Percentiles rank a stretch among this genome's conserved stretches.
Conservation (phyloP, 2,797 vertebrate genomes). For the Microctenopoma steveboyesi region DNA sequence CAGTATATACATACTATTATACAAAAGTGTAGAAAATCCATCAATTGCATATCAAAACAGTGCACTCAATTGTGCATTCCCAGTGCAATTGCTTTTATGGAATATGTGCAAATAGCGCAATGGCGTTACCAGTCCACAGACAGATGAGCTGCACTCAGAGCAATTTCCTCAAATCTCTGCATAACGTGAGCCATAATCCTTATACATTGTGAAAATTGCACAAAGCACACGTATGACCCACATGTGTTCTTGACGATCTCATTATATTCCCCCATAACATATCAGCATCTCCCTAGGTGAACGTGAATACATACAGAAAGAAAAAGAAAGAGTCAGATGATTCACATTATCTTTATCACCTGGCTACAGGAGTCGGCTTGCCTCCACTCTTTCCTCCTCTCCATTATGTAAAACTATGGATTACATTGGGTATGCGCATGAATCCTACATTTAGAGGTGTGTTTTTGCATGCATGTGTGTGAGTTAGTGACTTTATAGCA, state of each 20-base stretch:
- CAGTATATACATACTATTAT: slow-evolving; percentile 62
- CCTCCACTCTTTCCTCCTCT: slow-evolving; percentile 62
- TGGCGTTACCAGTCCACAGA: slow-evolving; percentile 41
- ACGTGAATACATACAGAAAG: slow-evolving; percentile 69
- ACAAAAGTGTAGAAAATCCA: slow-evolving; percentile 57
- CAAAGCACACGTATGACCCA: slow-evolving; percentile 75
- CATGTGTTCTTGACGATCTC: slow-evolving; percentile 76
- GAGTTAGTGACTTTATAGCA: slow-evolving; percentile 52
- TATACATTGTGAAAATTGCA: slow-evolving; percentile 70
- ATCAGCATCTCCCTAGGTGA: slow-evolving; percentile 76
- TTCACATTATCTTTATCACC: slow-evolving; percentile 83
- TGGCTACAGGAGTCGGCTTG: slow-evolving; percentile 71
- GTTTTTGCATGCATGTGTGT: slow-evolving; percentile 56
- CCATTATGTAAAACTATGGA: slow-evolving; percentile 86
- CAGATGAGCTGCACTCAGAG: slow-evolving; percentile 62
- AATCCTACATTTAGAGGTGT: slow-evolving; percentile 75
- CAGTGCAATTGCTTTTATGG: slow-evolving; percentile 53
- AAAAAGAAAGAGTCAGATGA: slow-evolving; percentile 76
- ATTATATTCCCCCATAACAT: slow-evolving; percentile 77
- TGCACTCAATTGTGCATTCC: slow-evolving; percentile 46
- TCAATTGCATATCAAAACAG: slow-evolving; percentile 64
- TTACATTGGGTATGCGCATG: slow-evolving; percentile 82
- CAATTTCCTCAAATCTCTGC: slow-evolving; percentile 72
- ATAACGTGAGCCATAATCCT: slow-evolving; percentile 68
- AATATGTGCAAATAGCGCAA: slow-evolving; percentile 55